phyloP scores from a whole-genome alignment of 2,888 invertebrate genomes.

The Yponomeuta malinellus region DNA sequence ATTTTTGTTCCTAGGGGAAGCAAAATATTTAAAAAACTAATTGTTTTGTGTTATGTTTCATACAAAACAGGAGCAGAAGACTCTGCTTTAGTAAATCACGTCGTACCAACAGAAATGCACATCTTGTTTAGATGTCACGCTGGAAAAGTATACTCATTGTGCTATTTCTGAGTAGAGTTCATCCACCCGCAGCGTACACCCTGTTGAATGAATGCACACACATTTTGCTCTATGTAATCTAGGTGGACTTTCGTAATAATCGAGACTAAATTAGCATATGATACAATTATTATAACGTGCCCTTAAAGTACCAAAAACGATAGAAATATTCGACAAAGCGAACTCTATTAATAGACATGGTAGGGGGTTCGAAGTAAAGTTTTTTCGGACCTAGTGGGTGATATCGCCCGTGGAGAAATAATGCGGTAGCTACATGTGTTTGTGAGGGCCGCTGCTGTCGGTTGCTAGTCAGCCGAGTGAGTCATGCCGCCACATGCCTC shows the following conservation, averaged over 20 bases:
- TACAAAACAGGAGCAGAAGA: no score
- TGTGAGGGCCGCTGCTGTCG: neutral
- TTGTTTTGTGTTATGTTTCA: no score
- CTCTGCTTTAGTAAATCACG: neutral
- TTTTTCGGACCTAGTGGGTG: conserved; percentile 15
- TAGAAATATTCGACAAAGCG: neutral
- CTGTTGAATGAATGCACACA: neutral
- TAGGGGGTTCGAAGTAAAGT: conserved; percentile 12
- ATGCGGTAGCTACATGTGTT: conserved; percentile 12
- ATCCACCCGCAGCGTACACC: conserved; percentile 36
- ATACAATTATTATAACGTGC: neutral
- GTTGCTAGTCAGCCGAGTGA: conserved; percentile 13
- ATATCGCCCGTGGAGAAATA: conserved; percentile 16
- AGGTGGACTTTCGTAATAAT: neutral
- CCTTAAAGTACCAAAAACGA: neutral
- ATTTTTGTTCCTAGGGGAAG: no score
- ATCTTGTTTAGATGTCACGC: conserved; percentile 8
- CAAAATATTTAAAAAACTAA: no score
- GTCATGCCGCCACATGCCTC: conserved; percentile 15
- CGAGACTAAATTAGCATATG: neutral
- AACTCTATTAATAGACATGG: conserved; percentile 10
- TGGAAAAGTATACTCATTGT: neutral
- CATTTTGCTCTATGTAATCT: neutral
- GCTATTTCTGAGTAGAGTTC: conserved; percentile 62
- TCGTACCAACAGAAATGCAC: neutral